Conservation (phyloP, 2,113 vertebrate genomes). For the Bos javanicus region DNA sequence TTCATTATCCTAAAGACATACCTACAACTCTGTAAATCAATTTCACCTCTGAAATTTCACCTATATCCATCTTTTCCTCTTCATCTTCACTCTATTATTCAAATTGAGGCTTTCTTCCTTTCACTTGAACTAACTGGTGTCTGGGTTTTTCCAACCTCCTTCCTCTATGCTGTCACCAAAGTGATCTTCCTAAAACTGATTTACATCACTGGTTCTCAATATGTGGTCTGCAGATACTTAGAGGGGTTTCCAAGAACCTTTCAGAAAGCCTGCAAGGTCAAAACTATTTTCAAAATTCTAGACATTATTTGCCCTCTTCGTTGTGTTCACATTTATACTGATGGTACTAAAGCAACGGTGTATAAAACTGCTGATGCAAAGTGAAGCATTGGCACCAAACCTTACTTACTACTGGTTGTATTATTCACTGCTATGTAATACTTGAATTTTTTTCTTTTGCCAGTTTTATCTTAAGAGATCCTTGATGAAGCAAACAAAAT, state of each 20-base stretch:
- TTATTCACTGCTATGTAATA: neutral
- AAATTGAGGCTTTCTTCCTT: neutral
- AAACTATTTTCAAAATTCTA: neutral
- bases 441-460: neutral
- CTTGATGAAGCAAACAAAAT: neutral
- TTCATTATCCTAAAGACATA: neutral
- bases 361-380: neutral
- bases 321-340: neutral
- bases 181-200: neutral
- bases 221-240: neutral
- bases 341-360: neutral
- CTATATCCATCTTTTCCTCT: neutral
- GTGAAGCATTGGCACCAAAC: neutral
- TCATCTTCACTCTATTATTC: neutral
- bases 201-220: neutral
- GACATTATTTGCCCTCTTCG: neutral
- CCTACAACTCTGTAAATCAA: neutral
- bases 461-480: neutral
- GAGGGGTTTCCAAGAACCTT: neutral
- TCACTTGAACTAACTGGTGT: neutral
- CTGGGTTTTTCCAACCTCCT: neutral
- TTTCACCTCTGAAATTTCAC: neutral
- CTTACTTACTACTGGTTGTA: neutral
- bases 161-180: neutral
- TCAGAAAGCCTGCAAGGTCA: neutral